Base-by-base conservation (phyloP, 1,140 invertebrate species). In the Eurytemora carolleeae region DNA sequence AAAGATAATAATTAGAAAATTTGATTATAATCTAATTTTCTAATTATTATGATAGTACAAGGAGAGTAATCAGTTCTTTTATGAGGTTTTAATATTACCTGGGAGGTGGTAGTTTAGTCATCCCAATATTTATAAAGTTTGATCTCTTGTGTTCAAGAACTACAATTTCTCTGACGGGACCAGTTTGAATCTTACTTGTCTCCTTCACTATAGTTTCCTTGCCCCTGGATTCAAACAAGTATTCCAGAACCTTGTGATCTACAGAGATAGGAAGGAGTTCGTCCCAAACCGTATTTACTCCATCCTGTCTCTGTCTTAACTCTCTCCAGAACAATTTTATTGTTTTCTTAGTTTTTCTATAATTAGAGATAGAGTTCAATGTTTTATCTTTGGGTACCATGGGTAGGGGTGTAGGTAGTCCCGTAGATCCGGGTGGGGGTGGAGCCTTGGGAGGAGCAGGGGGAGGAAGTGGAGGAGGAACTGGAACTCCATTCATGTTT, bases 291-390 rank as follows among this genome's bases (percentile, higher is more conserved):
- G 89, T 90, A 2, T 54, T 55, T 1, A 2, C 24, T 2, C 24
- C 31, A 61, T 61, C 24, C 1, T 12, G 24, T 2, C 20, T 52
- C n/a, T 18, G 15, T 57, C 74, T 71, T 2, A 79, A 73, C 75
- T 97, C 90, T 70, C 87, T 87, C 95, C 95, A 99, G 72, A 98
- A 98, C n/a, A 99, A 75, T 75, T 96, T 96, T 2, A 98, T 84
- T n/a, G 94, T 97, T 72, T 97, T 97, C 71, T 95, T 96, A 67
- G 82, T 91, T 71, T 95, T 95, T 69, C 84, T 85, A 18, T 44
- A 44, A 44, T 44, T n/a, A 7, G n/a, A 44, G 31, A 12, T n/a
- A 44, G 31, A 7, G 7, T 44, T 44, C 7, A 44, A 44, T 12
- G 7, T n/a, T 12, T 44, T 44, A 12, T 44, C 7, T n/a, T 44